Conservation (phyloP, 1,140 invertebrate genomes). For the Muscidifurax raptorellus region DNA sequence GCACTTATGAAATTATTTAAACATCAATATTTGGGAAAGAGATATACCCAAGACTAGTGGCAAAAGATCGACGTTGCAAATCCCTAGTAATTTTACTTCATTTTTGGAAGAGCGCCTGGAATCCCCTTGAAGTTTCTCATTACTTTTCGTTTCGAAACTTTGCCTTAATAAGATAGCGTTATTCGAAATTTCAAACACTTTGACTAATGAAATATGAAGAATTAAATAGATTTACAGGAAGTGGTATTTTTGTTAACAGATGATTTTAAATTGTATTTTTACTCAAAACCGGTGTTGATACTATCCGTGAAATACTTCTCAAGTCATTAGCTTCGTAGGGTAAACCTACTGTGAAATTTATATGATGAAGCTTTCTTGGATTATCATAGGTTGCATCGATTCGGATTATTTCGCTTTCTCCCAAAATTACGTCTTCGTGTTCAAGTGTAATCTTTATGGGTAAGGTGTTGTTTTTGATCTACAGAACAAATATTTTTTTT, state of each 20-base stretch:
- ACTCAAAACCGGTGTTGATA: constrained; percentile 60
- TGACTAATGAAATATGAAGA: constrained; percentile 26
- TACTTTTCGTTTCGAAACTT: neutral
- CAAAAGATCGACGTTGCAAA: constrained; percentile 62
- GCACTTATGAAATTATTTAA: no score
- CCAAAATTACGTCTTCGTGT: constrained; percentile 55
- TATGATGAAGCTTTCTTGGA: neutral
- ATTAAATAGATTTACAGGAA: neutral
- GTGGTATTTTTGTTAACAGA: neutral
- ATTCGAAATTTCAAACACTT: constrained; percentile 22
- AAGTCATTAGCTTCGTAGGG: constrained; percentile 20
- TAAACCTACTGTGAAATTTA: constrained; percentile 52
- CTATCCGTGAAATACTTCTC: constrained; percentile 39
- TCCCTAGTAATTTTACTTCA: constrained; percentile 46
- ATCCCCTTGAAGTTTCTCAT: neutral
- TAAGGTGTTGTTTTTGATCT: constrained; percentile 50
- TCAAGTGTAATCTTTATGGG: constrained; percentile 50
- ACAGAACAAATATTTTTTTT: neutral
- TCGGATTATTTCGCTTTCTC: constrained; percentile 51
- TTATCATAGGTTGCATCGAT: constrained; percentile 50
- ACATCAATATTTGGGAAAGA: neutral
- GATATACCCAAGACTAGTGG: constrained; percentile 60
- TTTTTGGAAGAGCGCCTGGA: neutral
- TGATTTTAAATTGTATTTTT: constrained; percentile 5
- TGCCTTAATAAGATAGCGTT: neutral